Conservation (phyloP, 2,888 invertebrate species). For the Andrena hattorfiana region DNA sequence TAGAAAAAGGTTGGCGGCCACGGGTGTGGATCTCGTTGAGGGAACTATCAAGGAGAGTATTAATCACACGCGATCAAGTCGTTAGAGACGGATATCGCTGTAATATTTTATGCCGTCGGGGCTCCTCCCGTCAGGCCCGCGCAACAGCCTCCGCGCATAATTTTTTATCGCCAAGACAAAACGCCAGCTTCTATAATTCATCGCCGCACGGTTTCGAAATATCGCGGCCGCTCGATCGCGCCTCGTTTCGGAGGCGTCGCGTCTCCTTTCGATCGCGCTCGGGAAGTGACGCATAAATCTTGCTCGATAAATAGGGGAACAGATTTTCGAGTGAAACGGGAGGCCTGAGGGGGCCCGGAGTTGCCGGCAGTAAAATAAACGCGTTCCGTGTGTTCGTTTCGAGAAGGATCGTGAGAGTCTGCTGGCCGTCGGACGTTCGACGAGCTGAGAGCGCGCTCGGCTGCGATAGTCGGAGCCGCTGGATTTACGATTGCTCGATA, state of each 20-base stretch:
- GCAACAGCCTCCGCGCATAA: constrained; percentile 10
- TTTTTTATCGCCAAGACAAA: constrained; percentile 29
- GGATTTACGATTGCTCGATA: constrained; percentile 31
- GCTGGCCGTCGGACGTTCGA: constrained; percentile 59
- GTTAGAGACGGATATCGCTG: constrained; percentile 78
- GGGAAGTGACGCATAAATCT: constrained; percentile 27
- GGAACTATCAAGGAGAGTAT: constrained; percentile 74
- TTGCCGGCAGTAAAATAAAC: constrained; percentile 17
- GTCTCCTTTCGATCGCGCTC: neutral
- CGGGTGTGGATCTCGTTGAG: constrained; percentile 52
- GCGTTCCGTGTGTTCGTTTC: constrained; percentile 1
- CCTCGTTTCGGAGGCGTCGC: constrained; percentile 1
- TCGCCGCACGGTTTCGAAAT: constrained; percentile 51
- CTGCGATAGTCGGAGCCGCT: neutral
- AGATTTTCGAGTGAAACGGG: constrained; percentile 36
- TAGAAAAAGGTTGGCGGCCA: constrained; percentile 37
- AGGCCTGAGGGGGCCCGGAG: constrained; percentile 2
- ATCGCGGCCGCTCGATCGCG: constrained; percentile 1
- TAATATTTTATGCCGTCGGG: constrained; percentile 76
- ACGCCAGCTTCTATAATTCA: constrained; percentile 41
- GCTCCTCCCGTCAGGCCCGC: constrained; percentile 22
- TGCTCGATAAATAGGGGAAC: constrained; percentile 10
- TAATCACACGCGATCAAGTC: constrained; percentile 81
- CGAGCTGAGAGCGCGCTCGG: constrained; percentile 21
- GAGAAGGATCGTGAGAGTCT: constrained; percentile 2